Evolutionary conservation across 1,140 invertebrate species (phyloP).

Genomic region (Anoplophora glabripennis): DNA sequence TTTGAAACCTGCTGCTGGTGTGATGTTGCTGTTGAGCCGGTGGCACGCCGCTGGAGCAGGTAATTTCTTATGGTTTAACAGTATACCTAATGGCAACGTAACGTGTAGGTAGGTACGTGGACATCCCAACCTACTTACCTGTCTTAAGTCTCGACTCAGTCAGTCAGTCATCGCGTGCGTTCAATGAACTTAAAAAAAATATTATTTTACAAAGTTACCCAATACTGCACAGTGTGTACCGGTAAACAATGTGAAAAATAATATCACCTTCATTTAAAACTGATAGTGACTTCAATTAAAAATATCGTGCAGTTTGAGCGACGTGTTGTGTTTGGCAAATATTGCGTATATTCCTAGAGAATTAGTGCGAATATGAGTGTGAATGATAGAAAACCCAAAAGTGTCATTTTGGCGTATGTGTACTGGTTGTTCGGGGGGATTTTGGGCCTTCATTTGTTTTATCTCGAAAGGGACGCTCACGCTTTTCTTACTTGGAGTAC

Average conservation of each 20-base stretch:
- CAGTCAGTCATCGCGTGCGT: conserved; percentile 7
- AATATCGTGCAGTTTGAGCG: too few relatives aligned
- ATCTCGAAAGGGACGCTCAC: conserved; percentile 84
- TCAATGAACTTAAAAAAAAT: conserved; percentile 15
- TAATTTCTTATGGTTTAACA: conserved; percentile 12
- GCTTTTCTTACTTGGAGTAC: conserved; percentile 86
- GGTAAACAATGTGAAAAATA: not conserved
- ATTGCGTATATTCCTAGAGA: too few relatives aligned
- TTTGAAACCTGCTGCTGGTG: too few relatives aligned
- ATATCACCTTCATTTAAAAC: conserved; percentile 1
- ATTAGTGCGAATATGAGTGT: conserved; percentile 7
- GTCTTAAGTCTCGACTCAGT: conserved; percentile 10
- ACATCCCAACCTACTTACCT: not conserved
- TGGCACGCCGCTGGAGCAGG: conserved; percentile 9
- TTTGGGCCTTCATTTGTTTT: conserved; percentile 87
- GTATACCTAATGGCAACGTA: not conserved
- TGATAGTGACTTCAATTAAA: too few relatives aligned
- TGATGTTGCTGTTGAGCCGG: not conserved
- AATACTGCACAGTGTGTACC: not conserved
- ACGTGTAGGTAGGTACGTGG: conserved; percentile 16
- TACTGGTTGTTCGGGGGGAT: conserved; percentile 88
- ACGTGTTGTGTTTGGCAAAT: too few relatives aligned
- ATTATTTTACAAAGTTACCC: not conserved
- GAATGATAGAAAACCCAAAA: conserved; percentile 55
- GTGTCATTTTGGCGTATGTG: conserved; percentile 71